phyloP scores from a whole-genome alignment of 2,113 vertebrate genomes.

The Zosterops borbonicus region DNA sequence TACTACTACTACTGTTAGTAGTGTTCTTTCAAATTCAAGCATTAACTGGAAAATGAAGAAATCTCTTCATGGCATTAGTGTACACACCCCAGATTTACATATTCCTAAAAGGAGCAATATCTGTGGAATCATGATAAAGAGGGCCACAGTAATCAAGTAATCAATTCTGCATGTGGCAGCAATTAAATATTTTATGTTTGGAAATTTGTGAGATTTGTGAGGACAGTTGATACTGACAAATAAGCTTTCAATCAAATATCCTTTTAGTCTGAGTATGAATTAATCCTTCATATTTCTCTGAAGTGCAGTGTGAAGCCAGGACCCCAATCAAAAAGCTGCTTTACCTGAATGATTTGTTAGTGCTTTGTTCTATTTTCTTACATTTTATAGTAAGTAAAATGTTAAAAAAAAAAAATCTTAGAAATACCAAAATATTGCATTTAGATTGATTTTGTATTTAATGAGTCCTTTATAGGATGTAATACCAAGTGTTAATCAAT shows the following conservation, averaged over 20 bases:
- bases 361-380: background rate
- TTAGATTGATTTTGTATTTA: slow-evolving; percentile 85
- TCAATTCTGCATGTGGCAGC: background rate
- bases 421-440: slow-evolving; percentile 59
- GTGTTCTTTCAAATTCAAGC: background rate
- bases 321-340: background rate
- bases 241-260: background rate
- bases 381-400: background rate
- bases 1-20: too few relatives aligned
- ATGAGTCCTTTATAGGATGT: slow-evolving; percentile 88
- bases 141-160: background rate
- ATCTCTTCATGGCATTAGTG: background rate
- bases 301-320: background rate
- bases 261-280: background rate
- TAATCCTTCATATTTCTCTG: background rate
- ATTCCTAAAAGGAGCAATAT: background rate
- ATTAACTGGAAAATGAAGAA: background rate
- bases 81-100: background rate
- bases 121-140: background rate
- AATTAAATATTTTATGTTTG: background rate
- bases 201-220: background rate
- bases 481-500: slow-evolving; percentile 95
- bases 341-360: background rate
- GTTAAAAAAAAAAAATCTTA: slow-evolving; percentile 8
- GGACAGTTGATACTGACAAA: background rate